Conservation (phyloP, 2,888 invertebrate genomes). For the Pardosa pseudoannulata region DNA sequence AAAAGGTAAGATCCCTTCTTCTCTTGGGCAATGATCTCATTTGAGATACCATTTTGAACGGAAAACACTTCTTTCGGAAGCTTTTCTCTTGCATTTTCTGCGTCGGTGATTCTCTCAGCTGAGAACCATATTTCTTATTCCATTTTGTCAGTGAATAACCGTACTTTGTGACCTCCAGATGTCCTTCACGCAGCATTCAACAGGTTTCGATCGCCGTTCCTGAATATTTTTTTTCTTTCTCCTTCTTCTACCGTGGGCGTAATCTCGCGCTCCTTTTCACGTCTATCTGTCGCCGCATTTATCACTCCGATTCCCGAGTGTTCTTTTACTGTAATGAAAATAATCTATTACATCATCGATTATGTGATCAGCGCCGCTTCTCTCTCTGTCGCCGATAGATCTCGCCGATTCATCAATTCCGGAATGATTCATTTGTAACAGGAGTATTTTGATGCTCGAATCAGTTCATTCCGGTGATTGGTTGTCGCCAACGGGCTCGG, state of each 20-base stretch:
- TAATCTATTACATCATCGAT: slow-evolving; percentile 71
- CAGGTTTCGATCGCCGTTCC: slow-evolving; percentile 29
- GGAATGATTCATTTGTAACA: slow-evolving; percentile 55
- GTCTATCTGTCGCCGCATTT: slow-evolving; percentile 68
- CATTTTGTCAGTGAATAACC: neutral
- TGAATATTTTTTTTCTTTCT: slow-evolving; percentile 13
- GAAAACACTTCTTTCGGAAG: too few relatives aligned
- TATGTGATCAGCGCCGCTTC: slow-evolving; percentile 66
- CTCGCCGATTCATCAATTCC: slow-evolving; percentile 63
- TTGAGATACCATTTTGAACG: too few relatives aligned
- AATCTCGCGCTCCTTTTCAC: slow-evolving; percentile 51
- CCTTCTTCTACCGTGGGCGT: slow-evolving; percentile 35
- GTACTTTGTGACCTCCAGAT: neutral
- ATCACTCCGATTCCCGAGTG: slow-evolving; percentile 43
- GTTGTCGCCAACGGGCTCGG: neutral
- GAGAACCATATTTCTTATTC: slow-evolving; percentile 10
- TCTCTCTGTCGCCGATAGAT: slow-evolving; percentile 43
- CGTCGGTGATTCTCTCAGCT: neutral
- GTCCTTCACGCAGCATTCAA: slow-evolving; percentile 25
- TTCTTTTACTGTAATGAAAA: slow-evolving; percentile 71
- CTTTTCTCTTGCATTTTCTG: neutral
- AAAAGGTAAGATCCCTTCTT: too few relatives aligned
- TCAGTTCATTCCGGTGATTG: slow-evolving; percentile 12
- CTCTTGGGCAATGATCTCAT: too few relatives aligned
- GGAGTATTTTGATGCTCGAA: slow-evolving; percentile 17